phyloP scores from a whole-genome alignment of 2,888 invertebrate genomes.

The Exephanes ischioxanthus region DNA sequence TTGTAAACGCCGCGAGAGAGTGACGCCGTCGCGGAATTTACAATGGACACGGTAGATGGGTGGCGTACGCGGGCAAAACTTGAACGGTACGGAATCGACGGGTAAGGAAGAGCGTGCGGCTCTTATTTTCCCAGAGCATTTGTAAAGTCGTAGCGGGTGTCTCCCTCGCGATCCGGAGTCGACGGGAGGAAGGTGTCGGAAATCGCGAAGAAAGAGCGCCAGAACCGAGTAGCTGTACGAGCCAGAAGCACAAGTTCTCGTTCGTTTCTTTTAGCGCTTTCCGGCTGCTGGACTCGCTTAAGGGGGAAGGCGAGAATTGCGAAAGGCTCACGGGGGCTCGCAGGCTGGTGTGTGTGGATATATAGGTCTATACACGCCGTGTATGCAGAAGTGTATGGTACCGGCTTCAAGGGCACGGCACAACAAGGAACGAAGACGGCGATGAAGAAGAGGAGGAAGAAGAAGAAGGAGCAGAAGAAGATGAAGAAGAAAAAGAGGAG shows the following conservation, averaged over 20 bases:
- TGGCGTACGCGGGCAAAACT: not conserved
- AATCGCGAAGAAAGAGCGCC: slow-evolving; percentile 45
- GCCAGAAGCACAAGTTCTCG: not conserved
- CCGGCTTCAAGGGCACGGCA: slow-evolving; percentile 61
- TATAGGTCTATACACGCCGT: slow-evolving; percentile 18
- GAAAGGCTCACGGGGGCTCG: slow-evolving; percentile 25
- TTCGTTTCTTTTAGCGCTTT: slow-evolving; percentile 45
- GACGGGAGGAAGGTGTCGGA: slow-evolving; percentile 47
- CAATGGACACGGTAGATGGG: not conserved
- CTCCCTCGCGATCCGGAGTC: not conserved
- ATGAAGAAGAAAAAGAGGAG: slow-evolving; percentile 53
- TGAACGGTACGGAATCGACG: not conserved
- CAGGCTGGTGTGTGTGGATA: slow-evolving; percentile 9
- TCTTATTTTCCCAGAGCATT: slow-evolving; percentile 60
- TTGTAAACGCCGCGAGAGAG: slow-evolving; percentile 44
- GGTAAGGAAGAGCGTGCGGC: slow-evolving; percentile 24
- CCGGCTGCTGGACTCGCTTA: slow-evolving; percentile 48
- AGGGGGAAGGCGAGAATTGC: slow-evolving; percentile 22
- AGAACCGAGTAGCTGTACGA: not conserved
- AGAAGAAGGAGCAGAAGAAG: slow-evolving; percentile 39
- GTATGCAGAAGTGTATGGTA: slow-evolving; percentile 47
- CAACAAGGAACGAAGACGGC: slow-evolving; percentile 64
- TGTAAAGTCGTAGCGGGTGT: slow-evolving; percentile 2
- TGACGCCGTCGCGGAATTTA: not conserved
- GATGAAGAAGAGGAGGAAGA: slow-evolving; percentile 64